Base-by-base conservation (phyloP, 2,888 invertebrate genomes). In the Xestia sexstrigata region DNA sequence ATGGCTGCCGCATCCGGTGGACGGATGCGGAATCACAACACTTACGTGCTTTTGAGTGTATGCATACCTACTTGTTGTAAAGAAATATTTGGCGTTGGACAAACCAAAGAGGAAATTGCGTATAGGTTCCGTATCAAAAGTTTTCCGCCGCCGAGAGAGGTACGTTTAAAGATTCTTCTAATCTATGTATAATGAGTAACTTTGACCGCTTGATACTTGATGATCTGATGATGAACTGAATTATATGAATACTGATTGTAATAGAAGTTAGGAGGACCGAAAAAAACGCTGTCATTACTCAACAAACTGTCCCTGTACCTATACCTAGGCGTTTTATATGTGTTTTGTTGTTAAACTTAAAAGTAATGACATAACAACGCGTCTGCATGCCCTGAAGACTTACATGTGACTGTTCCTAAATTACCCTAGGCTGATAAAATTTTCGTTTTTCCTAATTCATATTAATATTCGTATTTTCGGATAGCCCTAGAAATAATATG, bases 1-100 rank as follows among this genome's bases (percentile, higher is more conserved):
- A n/a, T n/a, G n/a, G n/a, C n/a, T n/a, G n/a, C n/a, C n/a, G n/a
- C n/a, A n/a, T n/a, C n/a, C n/a, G n/a, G n/a, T n/a, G n/a, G n/a
- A n/a, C n/a, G n/a, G n/a, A n/a, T n/a, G n/a, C n/a, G n/a, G n/a
- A n/a, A n/a, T n/a, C n/a, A n/a, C n/a, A n/a, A n/a, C n/a, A n/a
- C 30, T 35, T 55, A 23, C 62, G 47, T 49, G 73, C 55, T 73
- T 74, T 47, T 74, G 13, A 42, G 20, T 42, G 13, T 30, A 8
- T 42, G 7, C 20, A 35, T 42, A 69, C 17, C 9, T 26, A 39
- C 26, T 55, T 0, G 23, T 55, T 15, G n/a, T 52, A n/a, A 49
- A 63, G 42, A 30, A 11, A 62, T 76, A 9, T 76, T 55, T 47
- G 26, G 15, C 77, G 26, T 65, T 65, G 45, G 6, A 26, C 5